phyloP scores from a whole-genome alignment of 2,888 invertebrate genomes.

The Diadegma fenestrale region DNA sequence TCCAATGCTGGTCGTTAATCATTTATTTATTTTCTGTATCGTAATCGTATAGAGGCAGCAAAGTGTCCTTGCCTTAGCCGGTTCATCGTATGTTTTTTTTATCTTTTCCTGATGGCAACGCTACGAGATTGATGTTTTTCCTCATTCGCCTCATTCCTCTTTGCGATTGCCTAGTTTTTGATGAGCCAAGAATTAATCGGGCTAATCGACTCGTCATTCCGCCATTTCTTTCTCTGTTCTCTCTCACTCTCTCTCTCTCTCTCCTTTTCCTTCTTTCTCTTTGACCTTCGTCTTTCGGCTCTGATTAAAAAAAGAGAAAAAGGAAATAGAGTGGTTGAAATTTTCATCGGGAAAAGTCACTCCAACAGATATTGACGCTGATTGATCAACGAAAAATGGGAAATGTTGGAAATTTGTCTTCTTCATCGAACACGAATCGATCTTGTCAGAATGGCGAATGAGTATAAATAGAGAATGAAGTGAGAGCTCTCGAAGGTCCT shows the following conservation, averaged over 20 bases:
- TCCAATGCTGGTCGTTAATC: not conserved
- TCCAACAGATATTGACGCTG: not conserved
- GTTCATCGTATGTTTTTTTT: constrained; percentile 19
- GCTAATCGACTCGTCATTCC: constrained; percentile 53
- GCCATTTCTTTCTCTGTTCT: not conserved
- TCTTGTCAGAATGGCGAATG: not conserved
- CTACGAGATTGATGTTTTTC: not conserved
- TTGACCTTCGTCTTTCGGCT: not conserved
- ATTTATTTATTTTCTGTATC: not conserved
- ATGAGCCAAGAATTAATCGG: constrained; percentile 47
- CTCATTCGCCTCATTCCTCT: constrained; percentile 20
- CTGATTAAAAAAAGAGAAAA: constrained; percentile 34
- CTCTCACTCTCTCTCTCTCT: not conserved
- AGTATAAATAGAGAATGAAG: constrained; percentile 5
- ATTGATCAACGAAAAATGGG: constrained; percentile 11
- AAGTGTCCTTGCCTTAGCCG: not conserved
- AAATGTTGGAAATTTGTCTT: not conserved
- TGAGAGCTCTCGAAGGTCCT: not conserved
- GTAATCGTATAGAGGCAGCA: not conserved
- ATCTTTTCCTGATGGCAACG: constrained; percentile 4
- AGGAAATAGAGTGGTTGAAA: not conserved
- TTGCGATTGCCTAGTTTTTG: constrained; percentile 9
- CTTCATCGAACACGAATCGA: constrained; percentile 17
- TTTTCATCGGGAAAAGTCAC: constrained; percentile 14
- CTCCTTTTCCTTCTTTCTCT: not conserved